phyloP scores from a whole-genome alignment of 2,797 vertebrate genomes.

The Phalloptychus januarius region DNA sequence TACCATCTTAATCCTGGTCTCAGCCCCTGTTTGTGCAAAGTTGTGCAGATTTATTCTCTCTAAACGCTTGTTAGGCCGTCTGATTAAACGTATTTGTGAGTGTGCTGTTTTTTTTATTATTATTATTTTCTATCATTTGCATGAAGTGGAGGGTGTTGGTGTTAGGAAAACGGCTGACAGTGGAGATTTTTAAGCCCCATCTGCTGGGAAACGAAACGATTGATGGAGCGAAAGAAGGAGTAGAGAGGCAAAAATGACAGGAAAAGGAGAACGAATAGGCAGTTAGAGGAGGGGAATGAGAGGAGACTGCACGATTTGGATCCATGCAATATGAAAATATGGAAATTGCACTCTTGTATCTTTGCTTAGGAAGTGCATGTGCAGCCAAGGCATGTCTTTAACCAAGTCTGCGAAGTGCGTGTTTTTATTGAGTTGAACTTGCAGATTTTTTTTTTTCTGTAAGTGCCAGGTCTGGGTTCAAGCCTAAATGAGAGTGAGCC shows the following conservation, averaged over 20 bases:
- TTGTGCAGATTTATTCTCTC: constrained; percentile 36
- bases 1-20: constrained; percentile 16
- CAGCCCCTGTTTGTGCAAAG: constrained; percentile 27
- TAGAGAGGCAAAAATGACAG: constrained; percentile 60
- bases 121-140: constrained; percentile 64
- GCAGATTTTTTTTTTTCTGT: constrained; percentile 27
- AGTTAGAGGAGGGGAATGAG: constrained; percentile 38
- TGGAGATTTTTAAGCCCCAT: constrained; percentile 70
- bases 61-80: constrained; percentile 23
- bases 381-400: constrained; percentile 43
- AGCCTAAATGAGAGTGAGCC: constrained; percentile 1
- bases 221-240: constrained; percentile 65
- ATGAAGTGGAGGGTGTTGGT: constrained; percentile 60
- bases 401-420: constrained; percentile 26
- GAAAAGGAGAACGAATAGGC: constrained; percentile 53
- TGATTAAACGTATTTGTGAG: constrained; percentile 54
- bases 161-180: constrained; percentile 72
- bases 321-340: constrained; percentile 55
- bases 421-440: constrained; percentile 42
- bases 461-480: constrained; percentile 35
- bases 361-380: constrained; percentile 59
- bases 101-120: constrained; percentile 28
- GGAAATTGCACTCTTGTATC: constrained; percentile 54
- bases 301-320: constrained; percentile 46
- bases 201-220: constrained; percentile 68